phyloP scores from a whole-genome alignment of 1,140 invertebrate species.

The Polyergus mexicanus region DNA sequence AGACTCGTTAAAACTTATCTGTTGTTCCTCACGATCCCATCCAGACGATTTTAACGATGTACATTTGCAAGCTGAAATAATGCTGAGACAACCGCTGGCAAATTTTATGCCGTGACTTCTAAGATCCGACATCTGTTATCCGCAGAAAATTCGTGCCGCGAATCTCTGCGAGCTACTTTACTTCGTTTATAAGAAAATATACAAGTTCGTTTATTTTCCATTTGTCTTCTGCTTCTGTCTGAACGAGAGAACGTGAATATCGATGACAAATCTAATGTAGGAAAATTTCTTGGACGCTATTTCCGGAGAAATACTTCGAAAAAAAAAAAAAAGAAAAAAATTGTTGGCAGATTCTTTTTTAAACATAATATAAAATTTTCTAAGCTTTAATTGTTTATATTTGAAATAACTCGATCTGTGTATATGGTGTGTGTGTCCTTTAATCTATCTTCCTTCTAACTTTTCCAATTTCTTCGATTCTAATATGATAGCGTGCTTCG shows the following conservation, averaged over 20 bases:
- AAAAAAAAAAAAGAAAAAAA: neutral
- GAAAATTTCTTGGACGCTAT: neutral
- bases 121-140: slow-evolving; percentile 65
- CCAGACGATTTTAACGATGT: slow-evolving; percentile 38
- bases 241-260: slow-evolving; percentile 57
- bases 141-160: slow-evolving; percentile 73
- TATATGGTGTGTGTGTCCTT: neutral
- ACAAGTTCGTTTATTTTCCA: slow-evolving; percentile 34
- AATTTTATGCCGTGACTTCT: slow-evolving; percentile 44
- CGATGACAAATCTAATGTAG: slow-evolving; percentile 36
- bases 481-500: neutral
- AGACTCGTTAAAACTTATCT: slow-evolving; percentile 70
- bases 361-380: neutral
- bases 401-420: neutral
- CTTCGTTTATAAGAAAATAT: slow-evolving; percentile 64
- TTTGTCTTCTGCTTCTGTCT: neutral
- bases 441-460: neutral
- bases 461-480: neutral
- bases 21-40: slow-evolving; percentile 37
- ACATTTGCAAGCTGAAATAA: slow-evolving; percentile 41
- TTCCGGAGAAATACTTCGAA: neutral
- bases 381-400: neutral
- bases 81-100: slow-evolving; percentile 38
- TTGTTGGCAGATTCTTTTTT: neutral
- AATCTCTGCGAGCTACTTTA: slow-evolving; percentile 76